Evolutionary conservation across 2,888 invertebrate species (phyloP), one percentile per base, ranked within the genome.

Genomic region (Lypha dubia): DNA sequence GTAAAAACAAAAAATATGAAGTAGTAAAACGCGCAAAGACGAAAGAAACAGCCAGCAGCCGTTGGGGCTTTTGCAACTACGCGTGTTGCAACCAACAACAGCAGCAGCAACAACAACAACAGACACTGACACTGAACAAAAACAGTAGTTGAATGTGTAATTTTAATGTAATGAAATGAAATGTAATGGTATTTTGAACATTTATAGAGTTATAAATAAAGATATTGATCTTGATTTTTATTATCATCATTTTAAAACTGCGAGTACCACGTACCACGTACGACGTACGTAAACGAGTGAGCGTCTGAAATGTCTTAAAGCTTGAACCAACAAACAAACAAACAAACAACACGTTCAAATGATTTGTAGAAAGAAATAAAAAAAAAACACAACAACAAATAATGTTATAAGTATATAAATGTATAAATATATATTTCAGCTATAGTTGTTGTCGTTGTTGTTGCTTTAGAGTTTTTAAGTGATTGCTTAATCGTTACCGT

Each of bases 191-290:
- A 84, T 84, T 84, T 81, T 84, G 73, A 81, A 84, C 84, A 81
- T 84, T 84, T 84, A 84, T 84, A 81, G 81, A 84, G 84, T 77
- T 77, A 84, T 84, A 84, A 84, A 84, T 81, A 84, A 84, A 84
- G 84, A 84, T 84, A 84, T 84, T 77, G 84, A 84, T 84, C 84
- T 84, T 84, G 81, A 84, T 81, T 84, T 81, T 79, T 84, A 76
- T 76, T 76, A 76, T 79, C 77, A 77, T 62, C 63, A 49, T 67
- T 73, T 15, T 17, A 56, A 62, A 53, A 63, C 58, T 38, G 15
- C 15, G 13, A 38, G 3, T 38, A 9, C 9, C n/a, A n/a, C n/a
- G n/a, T n/a, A n/a, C n/a, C n/a, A n/a, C n/a, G n/a, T n/a, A n/a
- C n/a, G n/a, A n/a, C n/a, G n/a, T n/a, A 56, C 63, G 1, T 20